Evolutionary conservation across 1,140 invertebrate species (phyloP), one percentile per base, ranked within the genome.

Genomic region (Paraescarpia echinospica): DNA sequence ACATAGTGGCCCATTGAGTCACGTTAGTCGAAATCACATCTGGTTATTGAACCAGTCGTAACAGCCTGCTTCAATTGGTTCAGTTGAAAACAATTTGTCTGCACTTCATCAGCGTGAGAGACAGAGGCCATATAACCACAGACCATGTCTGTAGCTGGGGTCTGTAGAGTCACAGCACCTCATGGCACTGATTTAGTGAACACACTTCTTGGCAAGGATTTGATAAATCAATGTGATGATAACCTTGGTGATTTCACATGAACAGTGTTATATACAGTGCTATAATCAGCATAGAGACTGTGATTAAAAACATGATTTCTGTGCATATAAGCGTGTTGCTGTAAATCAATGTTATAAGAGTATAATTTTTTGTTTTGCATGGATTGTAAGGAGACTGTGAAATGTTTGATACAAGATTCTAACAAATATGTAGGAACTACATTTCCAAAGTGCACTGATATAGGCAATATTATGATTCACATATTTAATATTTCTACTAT

Each of bases 81-180:
- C 59, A 77, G 59, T 77, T 77, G 59, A 77, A 77, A 77, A 77
- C 59, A 77, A 77, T 77, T 77, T 77, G 59, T 77, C 59, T 77
- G 59, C 22, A 27, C 59, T 77, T 77, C 59, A 77, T 77, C 18
- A 77, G 8, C 27, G 22, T 77, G 59, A 6, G 18, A 77, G 59
- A 51, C 48, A 51, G 12, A 77, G 59, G 2, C 22, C 59, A 77
- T 18, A 77, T 77, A 27, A 31, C 59, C 27, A 31, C 59, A 0
- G 1, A 41, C 12, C n/a, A 12, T 41, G 59, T 77, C 59, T 27
- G 27, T 18, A 12, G 8, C 48, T 51, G 48, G 48, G 48, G 48
- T 51, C 48, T 18, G 18, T 18, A 4, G 12, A 27, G 27, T 0
- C 12, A 77, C 22, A 27, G 59, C 18, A 27, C 27, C 59, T 27